These are phyloP conservation scores for Enteromius fasciolatus DNA, from an alignment of 2,797 vertebrate genomes.

Conservation along the genomic window DNA sequence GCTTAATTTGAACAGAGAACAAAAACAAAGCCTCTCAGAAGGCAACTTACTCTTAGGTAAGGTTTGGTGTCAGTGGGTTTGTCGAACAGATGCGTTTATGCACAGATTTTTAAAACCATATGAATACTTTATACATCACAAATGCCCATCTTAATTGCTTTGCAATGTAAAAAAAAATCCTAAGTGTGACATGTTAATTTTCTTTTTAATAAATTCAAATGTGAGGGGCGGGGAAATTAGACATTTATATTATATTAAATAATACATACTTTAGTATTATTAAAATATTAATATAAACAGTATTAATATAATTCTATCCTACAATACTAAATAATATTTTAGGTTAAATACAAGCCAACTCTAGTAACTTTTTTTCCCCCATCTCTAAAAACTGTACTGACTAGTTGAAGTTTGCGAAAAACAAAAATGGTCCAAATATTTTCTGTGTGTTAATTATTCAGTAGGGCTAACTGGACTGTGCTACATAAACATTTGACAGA, in stretches of 20 bases:
- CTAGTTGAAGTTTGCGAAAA: background rate
- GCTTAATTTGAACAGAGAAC: background rate
- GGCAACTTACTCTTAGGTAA: background rate
- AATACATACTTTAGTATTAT: too few relatives aligned
- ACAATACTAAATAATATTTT: background rate
- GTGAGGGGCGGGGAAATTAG: background rate
- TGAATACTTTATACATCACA: background rate
- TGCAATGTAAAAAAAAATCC: background rate
- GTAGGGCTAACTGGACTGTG: background rate
- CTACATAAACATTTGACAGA: background rate
- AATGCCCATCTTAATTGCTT: background rate
- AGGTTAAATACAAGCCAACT: background rate
- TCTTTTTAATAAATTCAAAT: background rate
- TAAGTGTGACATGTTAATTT: background rate
- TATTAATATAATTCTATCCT: background rate
- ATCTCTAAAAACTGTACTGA: background rate
- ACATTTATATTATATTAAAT: background rate
- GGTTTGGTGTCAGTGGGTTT: too few relatives aligned
- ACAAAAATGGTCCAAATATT: background rate
- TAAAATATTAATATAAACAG: background rate
- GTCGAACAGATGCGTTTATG: background rate
- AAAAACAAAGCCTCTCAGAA: background rate
- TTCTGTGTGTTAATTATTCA: background rate
- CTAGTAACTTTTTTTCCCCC: background rate
- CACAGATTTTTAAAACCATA: background rate